These are phyloP conservation scores for Phymatocera aterrima DNA, from an alignment of 2,888 invertebrate species.

Conservation along the genomic window DNA sequence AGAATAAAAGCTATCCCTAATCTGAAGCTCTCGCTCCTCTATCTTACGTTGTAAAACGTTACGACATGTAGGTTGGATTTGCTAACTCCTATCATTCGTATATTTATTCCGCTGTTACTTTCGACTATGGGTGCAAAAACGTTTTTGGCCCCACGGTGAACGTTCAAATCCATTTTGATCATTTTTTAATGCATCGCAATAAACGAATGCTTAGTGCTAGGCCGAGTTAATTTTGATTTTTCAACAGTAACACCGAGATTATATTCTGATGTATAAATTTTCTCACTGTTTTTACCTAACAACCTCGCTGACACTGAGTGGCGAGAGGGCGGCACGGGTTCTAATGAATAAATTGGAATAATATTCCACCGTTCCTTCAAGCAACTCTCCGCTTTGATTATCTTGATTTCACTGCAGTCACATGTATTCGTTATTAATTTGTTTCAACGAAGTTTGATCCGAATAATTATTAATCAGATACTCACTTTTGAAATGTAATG, in stretches of 20 bases:
- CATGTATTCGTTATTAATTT: constrained; percentile 19
- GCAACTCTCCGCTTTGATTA: constrained; percentile 20
- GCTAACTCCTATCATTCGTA: no score
- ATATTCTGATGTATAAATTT: neutral
- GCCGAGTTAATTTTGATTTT: neutral
- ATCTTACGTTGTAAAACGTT: no score
- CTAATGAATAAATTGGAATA: constrained; percentile 27
- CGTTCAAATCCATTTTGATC: no score
- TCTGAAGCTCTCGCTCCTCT: no score
- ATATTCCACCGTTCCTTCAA: neutral
- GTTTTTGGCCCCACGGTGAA: no score
- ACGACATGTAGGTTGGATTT: no score
- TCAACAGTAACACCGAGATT: neutral
- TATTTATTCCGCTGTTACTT: no score
- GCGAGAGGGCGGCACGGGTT: neutral
- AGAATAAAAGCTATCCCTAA: no score
- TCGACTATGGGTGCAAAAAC: no score
- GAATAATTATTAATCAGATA: neutral
- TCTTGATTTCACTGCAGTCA: constrained; percentile 1
- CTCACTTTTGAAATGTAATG: neutral
- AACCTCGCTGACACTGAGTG: neutral
- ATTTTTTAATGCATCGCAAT: no score
- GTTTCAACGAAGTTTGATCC: neutral
- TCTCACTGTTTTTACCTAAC: neutral
- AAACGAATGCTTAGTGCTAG: neutral